Base-by-base conservation (phyloP, 2,113 vertebrate genomes). In the Pelodiscus sinensis region DNA sequence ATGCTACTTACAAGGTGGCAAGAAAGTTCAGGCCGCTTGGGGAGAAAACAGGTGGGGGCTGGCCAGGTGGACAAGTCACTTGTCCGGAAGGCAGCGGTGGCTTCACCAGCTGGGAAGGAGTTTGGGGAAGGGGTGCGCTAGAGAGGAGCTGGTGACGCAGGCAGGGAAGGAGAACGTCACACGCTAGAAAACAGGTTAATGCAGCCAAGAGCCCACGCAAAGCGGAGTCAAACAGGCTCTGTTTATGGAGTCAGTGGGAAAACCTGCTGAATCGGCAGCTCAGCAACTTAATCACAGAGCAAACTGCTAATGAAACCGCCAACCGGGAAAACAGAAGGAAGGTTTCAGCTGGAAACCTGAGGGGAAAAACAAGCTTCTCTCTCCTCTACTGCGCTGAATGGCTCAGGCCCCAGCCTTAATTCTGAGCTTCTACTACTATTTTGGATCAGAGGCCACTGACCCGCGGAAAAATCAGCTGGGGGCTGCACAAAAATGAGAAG, bases 241-340 rank as follows among this genome's bases (percentile, higher is more conserved):
- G 52, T 58, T 87, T 58, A 94, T 79, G 84, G 29, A 81, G 57
- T 89, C 75, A 86, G 87, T 55, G 38, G 38, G 38, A 87, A 84
- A 73, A 84, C 8, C 29, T 81, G 29, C 10, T 90, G 82, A 89
- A 92, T 87, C 24, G 89, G 75, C 4, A 86, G 15, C 81, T 92
- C 51, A 78, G 79, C 88, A 92, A 57, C 71, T 56, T 84, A 90
- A 89, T 88, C 82, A 84, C 55, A 77, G 55, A 77, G 57, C 60
- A 75, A 81, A 50, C 24, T 83, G 13, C 2, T 62, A 54, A 14
- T 87, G 19, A 82, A 77, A 77, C 24, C 12, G 10, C 21, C 73
- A 25, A 25, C 65, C 15, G 58, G 14, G 52, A 29, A 54, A 35
- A 80, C 31, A 29, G 27, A 51, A 51, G n/a, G 57, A 77, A 57